A percentile compares a stretch with the other conserved stretches of the same genome.
Conservation (phyloP, 2,888 invertebrate species). For the Callinectes sapidus region DNA sequence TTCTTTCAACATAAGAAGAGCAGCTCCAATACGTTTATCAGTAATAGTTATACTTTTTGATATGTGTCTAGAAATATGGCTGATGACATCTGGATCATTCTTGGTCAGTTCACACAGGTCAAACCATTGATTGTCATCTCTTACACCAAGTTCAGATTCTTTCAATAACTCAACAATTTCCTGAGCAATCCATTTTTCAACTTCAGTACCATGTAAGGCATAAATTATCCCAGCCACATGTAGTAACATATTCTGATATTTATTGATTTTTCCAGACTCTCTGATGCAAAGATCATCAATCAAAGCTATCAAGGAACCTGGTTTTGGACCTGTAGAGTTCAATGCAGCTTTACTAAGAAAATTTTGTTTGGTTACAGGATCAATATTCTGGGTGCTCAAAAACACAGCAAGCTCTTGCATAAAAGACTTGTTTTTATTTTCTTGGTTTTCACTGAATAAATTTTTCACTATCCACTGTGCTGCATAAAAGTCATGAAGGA, state of each 20-base stretch:
- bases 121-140: slow-evolving; percentile 49
- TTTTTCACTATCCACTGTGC: slow-evolving; percentile 22
- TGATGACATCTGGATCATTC: slow-evolving; percentile 28
- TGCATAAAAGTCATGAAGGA: slow-evolving; percentile 50
- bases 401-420: slow-evolving; percentile 1
- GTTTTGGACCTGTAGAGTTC: background rate
- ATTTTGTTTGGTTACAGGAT: slow-evolving; percentile 8
- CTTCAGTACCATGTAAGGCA: background rate
- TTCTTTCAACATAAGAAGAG: background rate
- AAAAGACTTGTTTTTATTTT: background rate
- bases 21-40: slow-evolving; percentile 12
- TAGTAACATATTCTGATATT: slow-evolving; percentile 43
- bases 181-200: slow-evolving; percentile 31
- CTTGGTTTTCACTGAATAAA: slow-evolving; percentile 40
- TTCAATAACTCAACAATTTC: slow-evolving; percentile 40
- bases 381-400: background rate
- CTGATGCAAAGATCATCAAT: background rate
- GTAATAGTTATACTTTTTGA: background rate
- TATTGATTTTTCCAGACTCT: background rate
- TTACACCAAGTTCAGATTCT: slow-evolving; percentile 20
- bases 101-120: slow-evolving; percentile 15
- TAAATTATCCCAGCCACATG: slow-evolving; percentile 50
- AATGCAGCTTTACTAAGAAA: slow-evolving; percentile 8
- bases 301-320: slow-evolving; percentile 24
- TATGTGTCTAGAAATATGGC: slow-evolving; percentile 1